Conservation (phyloP, 2,113 vertebrate species). For the Chelonoidis abingdonii region DNA sequence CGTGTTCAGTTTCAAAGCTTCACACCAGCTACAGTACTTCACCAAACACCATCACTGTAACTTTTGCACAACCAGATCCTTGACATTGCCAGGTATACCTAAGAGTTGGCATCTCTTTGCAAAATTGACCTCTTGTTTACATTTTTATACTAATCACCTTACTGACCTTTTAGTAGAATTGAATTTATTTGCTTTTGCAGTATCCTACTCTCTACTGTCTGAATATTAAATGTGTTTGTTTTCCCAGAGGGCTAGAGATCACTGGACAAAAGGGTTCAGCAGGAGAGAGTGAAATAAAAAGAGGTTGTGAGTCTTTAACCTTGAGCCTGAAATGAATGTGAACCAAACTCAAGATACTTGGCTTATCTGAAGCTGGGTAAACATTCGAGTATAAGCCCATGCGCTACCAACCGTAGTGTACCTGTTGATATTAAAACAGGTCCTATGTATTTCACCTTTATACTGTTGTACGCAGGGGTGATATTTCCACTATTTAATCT, state of each 20-base stretch:
- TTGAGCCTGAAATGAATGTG: conserved; percentile 91
- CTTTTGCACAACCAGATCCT: conserved; percentile 16
- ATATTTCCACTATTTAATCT: conserved; percentile 52
- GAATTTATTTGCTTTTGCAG: conserved; percentile 80
- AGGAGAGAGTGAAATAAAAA: conserved; percentile 98
- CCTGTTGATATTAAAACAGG: conserved; percentile 51
- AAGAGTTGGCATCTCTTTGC: conserved; percentile 76
- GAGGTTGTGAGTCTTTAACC: conserved; percentile 99
- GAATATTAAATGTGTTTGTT: conserved; percentile 99
- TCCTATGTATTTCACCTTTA: conserved; percentile 50
- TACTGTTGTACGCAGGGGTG: conserved; percentile 14
- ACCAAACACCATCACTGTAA: background rate
- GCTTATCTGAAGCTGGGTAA: conserved; percentile 91
- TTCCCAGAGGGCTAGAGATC: conserved; percentile 99
- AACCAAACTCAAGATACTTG: conserved; percentile 89
- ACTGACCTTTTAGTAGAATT: conserved; percentile 76
- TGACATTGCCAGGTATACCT: background rate
- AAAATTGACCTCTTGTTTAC: conserved; percentile 71
- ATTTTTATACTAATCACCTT: conserved; percentile 74
- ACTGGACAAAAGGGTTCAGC: conserved; percentile 97
- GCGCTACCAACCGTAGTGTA: conserved; percentile 63
- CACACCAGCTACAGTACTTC: background rate
- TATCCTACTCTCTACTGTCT: conserved; percentile 87
- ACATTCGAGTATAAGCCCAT: conserved; percentile 93
- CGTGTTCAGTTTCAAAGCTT: background rate